Base-by-base conservation (phyloP, 2,797 vertebrate species). In the Takifugu rubripes region DNA sequence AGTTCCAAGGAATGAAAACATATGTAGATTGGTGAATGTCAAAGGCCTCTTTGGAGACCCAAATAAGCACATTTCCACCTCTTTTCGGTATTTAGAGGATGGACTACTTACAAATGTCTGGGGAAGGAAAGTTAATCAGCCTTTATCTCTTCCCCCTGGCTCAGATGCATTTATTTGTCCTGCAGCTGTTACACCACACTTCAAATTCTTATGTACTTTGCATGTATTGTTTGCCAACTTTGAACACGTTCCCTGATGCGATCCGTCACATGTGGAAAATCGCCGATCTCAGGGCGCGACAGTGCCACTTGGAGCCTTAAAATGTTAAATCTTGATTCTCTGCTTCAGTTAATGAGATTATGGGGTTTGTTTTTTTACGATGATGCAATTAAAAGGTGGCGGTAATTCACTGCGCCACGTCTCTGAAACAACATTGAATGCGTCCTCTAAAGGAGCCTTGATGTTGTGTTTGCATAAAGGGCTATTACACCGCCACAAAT, bases 381-480 rank as follows among this genome's bases (percentile, higher is more conserved):
- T 88, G 86, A 89, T 85, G 82, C 74, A 87, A 89, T 90, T 89
- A 87, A 82, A 86, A 77, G 58, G 66, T 47, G 67, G 75, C 66
- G 77, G 72, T 78, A 67, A 72, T 85, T 86, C 78, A 68, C 75
- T 61, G 59, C 63, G 77, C 77, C 82, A 61, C 79, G 73, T 79
- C 75, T 72, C 64, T 73, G 58, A 61, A 69, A 68, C 72, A 61
- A 54, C 71, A 52, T 79, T 78, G 60, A 77, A 79, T 44, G 67
- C 44, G 52, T 74, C 72, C 72, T 61, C 61, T 17, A 61, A 79
- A 47, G 73, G 57, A 60, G 59, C 16, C 44, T 42, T 60, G 64
- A 72, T 72, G 74, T 49, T 45, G 70, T 74, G 78, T 87, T 86
- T 84, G 78, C 79, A 77, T 62, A 56, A 54, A 72, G 52, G 45